Conservation (phyloP, 1,140 invertebrate species). For the Philotrypesis tridentata region DNA sequence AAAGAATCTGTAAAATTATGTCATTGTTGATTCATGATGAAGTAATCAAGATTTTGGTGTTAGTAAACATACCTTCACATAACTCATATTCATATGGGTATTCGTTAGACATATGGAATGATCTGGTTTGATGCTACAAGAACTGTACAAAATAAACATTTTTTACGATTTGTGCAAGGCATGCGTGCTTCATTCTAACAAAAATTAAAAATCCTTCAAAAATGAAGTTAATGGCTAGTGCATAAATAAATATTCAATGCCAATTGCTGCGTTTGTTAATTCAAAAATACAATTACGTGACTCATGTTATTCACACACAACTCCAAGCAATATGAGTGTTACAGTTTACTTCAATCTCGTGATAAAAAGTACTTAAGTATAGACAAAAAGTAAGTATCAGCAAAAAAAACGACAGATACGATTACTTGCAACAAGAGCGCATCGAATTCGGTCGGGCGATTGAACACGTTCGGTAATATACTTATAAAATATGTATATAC, state of each 20-base stretch:
- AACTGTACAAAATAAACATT: slow-evolving; percentile 26
- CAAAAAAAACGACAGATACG: neutral
- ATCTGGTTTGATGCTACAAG: slow-evolving; percentile 1
- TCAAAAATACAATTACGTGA: neutral
- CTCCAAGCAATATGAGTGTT: neutral
- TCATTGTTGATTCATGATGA: neutral
- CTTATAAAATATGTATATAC: neutral
- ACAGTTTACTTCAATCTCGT: too few species aligned
- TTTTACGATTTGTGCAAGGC: neutral
- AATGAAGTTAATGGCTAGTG: neutral
- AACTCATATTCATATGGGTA: slow-evolving; percentile 57
- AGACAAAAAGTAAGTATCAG: neutral
- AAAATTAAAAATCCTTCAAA: neutral
- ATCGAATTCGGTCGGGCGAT: neutral
- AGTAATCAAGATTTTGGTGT: neutral
- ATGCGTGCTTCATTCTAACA: neutral
- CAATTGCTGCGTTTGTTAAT: neutral
- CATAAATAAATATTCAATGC: neutral
- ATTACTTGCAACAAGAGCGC: neutral
- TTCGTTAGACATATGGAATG: slow-evolving; percentile 49
- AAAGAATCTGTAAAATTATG: neutral
- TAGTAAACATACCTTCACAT: slow-evolving; percentile 57
- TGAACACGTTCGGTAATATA: too few species aligned
- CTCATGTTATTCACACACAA: neutral
- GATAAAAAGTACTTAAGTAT: neutral